Base-by-base conservation (phyloP, 2,113 vertebrate species). In the Burhinus oedicnemus region DNA sequence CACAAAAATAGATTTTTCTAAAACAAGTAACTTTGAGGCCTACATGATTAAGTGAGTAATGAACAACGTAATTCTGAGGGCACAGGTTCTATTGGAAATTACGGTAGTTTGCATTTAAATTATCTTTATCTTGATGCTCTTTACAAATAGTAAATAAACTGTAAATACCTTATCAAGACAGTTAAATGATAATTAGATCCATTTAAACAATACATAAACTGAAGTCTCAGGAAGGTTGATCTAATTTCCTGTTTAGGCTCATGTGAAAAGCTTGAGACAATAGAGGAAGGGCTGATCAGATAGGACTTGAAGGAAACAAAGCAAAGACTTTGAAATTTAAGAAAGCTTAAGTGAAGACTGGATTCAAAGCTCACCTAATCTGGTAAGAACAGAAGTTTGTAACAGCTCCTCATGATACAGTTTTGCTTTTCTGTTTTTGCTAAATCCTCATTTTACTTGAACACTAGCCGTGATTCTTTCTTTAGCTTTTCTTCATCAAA, bases 61-160 rank as follows among this genome's bases (percentile, higher is more conserved):
- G 42, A 92, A 55, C 57, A 87, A 16, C 36, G 74, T 65, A 61
- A 34, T 92, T 76, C 44, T 76, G 49, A 83, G 77, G 64, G n/a
- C 69, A 83, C 12, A 38, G 15, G 42, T 78, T 93, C 49, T 44
- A 45, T 5, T 82, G 74, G 25, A 92, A 95, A 83, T 75, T 45
- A 45, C 38, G 78, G 77, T 8, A 45, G 18, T 77, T 96, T 83
- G 30, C 42, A 74, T 76, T 90, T 80, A 72, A 81, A 80, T 54
- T 65, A 57, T 52, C 87, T 90, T 80, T 78, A 71, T 55, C 62
- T 70, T 49, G 7, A 54, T 60, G n/a, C 2, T 79, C 20, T 58
- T 94, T 77, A 36, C 42, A 93, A 95, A 77, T 68, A 68, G 15
- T 19, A 87, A 93, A 61, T 47, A 93, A 94, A 85, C 42, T 68